Evolutionary conservation across 2,797 vertebrate genomes (phyloP).

Genomic region (Catostomus latipinnis): DNA sequence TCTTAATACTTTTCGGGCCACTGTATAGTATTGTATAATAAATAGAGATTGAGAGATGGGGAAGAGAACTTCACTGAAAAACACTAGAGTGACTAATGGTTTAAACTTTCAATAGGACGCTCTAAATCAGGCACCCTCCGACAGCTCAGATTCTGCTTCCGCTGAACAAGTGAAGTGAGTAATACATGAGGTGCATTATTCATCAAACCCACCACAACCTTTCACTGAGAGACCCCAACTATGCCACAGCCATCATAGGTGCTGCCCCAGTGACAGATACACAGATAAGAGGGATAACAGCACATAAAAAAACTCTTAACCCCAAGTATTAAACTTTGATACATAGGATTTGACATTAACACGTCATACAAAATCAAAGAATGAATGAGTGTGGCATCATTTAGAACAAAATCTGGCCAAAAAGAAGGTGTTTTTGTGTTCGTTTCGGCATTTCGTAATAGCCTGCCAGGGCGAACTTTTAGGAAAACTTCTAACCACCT

Average conservation of each 20-base stretch:
- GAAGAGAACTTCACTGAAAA: not conserved
- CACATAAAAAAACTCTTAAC: not conserved
- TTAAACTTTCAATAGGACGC: constrained; percentile 9
- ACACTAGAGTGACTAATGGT: constrained; percentile 36
- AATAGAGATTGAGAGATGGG: not conserved
- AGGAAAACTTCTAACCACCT: too few relatives aligned
- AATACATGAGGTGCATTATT: constrained; percentile 50
- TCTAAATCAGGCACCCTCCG: constrained; percentile 7
- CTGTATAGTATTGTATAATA: not conserved
- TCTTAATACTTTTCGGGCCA: not conserved
- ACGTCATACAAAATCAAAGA: too few relatives aligned
- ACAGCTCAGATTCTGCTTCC: constrained; percentile 30
- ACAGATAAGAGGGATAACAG: not conserved
- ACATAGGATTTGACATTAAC: too few relatives aligned
- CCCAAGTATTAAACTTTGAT: too few relatives aligned
- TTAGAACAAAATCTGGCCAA: too few relatives aligned
- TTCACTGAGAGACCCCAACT: not conserved
- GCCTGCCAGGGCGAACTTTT: too few relatives aligned
- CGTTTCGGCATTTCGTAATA: too few relatives aligned
- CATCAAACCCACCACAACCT: constrained; percentile 42
- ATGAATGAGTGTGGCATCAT: too few relatives aligned
- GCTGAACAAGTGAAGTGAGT: constrained; percentile 41
- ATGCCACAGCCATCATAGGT: not conserved
- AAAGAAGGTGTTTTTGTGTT: too few relatives aligned
- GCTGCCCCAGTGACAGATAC: constrained; percentile 7